These are phyloP conservation scores for Cydia pomonella DNA, from an alignment of 1,140 invertebrate genomes.

Conservation along the genomic window DNA sequence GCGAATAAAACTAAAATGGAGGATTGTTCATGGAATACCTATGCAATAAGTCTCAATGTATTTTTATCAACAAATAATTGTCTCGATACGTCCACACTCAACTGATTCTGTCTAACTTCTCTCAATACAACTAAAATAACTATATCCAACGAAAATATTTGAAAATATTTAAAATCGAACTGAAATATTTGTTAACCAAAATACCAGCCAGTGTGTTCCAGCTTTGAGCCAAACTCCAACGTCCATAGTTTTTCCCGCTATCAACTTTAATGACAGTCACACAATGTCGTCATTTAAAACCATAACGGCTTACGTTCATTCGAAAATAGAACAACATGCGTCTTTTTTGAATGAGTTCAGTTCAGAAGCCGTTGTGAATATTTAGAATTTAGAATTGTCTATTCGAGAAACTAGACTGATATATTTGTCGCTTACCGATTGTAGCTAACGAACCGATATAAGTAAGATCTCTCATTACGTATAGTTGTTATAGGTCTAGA, in stretches of 20 bases:
- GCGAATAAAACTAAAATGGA: too few species aligned
- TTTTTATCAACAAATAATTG: neutral
- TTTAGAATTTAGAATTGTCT: slow-evolving; percentile 28
- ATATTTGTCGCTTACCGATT: neutral
- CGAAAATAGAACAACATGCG: neutral
- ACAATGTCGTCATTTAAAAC: neutral
- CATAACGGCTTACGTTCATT: neutral
- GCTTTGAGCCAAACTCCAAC: neutral
- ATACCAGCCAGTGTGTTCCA: neutral
- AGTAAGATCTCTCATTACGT: neutral
- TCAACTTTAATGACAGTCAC: slow-evolving; percentile 27
- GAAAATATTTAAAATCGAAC: neutral
- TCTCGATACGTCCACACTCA: neutral
- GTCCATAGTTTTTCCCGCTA: slow-evolving; percentile 30
- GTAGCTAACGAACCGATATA: neutral
- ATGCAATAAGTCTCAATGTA: neutral
- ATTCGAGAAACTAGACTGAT: neutral
- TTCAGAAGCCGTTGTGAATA: neutral
- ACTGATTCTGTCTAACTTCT: neutral
- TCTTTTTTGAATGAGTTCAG: neutral
- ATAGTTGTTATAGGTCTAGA: neutral
- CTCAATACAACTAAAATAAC: neutral
- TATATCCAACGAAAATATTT: neutral
- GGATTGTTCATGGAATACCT: too few species aligned
- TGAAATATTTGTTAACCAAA: neutral